A percentile compares a stretch with the other conserved stretches of the same genome.
Evolutionary conservation across 2,113 vertebrate species (phyloP).

Genomic region (Nicator chloris): DNA sequence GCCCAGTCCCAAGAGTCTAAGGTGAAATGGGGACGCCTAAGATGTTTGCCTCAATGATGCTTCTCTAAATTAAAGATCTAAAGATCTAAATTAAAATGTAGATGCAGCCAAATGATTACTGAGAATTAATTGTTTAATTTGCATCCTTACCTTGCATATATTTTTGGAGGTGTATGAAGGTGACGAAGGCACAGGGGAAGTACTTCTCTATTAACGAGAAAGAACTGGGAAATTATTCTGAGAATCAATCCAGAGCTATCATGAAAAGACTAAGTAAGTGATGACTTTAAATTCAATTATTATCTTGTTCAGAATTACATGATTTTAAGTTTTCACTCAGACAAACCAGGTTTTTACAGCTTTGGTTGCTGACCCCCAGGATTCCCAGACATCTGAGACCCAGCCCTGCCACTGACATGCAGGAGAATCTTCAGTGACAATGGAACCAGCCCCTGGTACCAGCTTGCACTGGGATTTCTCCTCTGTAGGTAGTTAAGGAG

Average conservation of each 20-base stretch:
- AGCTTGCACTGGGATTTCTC: not conserved
- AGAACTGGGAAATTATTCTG: not conserved
- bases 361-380: not conserved
- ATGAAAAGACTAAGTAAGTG: slow-evolving; percentile 26
- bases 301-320: not conserved
- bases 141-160: not conserved
- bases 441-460: not conserved
- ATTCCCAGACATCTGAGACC: not conserved
- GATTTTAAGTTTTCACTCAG: not conserved
- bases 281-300: not conserved
- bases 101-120: not conserved
- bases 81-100: not conserved
- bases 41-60: not conserved
- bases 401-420: not conserved
- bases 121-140: not conserved
- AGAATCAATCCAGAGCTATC: not conserved
- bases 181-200: not conserved
- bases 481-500: not conserved
- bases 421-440: not conserved
- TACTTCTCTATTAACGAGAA: slow-evolving; percentile 26
- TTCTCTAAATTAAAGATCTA: no score
- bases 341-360: rapidly evolving
- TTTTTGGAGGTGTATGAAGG: slow-evolving; percentile 52
- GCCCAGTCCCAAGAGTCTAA: not conserved
- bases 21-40: not conserved